Conservation (phyloP, 2,113 vertebrate genomes). For the Semnopithecus entellus region DNA sequence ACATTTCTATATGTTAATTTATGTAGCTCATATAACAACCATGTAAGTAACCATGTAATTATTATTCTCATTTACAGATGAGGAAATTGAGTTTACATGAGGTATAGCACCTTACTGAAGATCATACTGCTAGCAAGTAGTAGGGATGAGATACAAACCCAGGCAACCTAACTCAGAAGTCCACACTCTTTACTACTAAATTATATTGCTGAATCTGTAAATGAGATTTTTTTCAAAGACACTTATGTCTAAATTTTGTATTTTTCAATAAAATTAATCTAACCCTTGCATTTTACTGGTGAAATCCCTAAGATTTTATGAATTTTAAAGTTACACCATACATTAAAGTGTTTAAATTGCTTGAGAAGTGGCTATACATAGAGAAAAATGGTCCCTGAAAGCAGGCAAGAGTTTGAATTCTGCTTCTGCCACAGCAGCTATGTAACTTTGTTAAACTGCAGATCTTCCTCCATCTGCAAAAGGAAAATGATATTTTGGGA, state of each 20-base stretch:
- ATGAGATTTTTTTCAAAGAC: background rate
- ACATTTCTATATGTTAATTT: background rate
- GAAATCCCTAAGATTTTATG: background rate
- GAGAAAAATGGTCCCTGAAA: background rate
- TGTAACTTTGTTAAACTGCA: background rate
- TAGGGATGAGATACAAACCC: background rate
- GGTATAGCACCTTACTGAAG: background rate
- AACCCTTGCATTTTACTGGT: background rate
- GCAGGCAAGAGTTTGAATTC: background rate
- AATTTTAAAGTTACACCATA: background rate
- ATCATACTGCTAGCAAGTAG: background rate
- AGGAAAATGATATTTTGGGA: background rate
- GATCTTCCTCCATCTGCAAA: background rate
- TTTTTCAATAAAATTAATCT: background rate
- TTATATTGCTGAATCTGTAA: background rate
- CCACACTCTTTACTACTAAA: background rate
- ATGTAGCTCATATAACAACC: background rate
- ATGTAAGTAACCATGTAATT: background rate
- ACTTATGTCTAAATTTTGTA: background rate
- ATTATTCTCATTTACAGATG: background rate
- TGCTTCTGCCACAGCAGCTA: background rate
- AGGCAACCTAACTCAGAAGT: background rate
- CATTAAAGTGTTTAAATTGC: background rate
- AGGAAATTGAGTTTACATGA: background rate
- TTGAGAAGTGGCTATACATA: background rate